phyloP scores from a whole-genome alignment of 1,140 invertebrate genomes.

The Popillia japonica region DNA sequence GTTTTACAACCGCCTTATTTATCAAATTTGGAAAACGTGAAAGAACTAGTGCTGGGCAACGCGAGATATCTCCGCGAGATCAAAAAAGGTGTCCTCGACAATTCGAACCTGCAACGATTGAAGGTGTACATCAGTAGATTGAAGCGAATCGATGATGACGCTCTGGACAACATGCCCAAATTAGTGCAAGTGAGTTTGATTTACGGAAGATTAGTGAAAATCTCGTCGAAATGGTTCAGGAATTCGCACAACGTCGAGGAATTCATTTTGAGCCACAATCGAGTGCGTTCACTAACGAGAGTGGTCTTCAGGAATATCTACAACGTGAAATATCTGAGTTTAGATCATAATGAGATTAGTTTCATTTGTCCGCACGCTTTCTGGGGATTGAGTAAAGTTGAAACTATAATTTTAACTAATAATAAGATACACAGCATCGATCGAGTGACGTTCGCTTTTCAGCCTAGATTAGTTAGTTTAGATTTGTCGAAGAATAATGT shows the following conservation, averaged over 20 bases:
- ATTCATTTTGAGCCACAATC: not conserved
- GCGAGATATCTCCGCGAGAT: not conserved
- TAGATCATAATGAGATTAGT: not conserved
- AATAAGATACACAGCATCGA: not conserved
- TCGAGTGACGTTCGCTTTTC: not conserved
- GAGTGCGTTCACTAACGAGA: not conserved
- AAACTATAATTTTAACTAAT: slow-evolving; percentile 14
- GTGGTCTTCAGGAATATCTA: slow-evolving; percentile 15
- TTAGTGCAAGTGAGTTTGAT: not conserved
- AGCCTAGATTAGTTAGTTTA: not conserved
- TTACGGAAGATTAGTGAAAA: not conserved
- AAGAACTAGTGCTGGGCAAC: not conserved
- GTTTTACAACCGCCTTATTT: slow-evolving; percentile 2
- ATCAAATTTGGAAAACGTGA: not conserved
- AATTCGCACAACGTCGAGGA: slow-evolving; percentile 11
- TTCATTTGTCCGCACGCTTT: slow-evolving; percentile 10
- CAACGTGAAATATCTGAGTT: slow-evolving; percentile 7
- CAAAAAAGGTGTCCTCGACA: not conserved
- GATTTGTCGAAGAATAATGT: not conserved
- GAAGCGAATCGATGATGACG: not conserved
- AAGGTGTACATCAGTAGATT: not conserved
- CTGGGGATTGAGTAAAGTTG: not conserved
- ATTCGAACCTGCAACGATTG: not conserved
- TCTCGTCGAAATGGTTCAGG: not conserved
- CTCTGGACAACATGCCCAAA: not conserved